These are phyloP conservation scores for Rhombomys opimus DNA, from an alignment of 2,113 vertebrate species.

Conservation along the genomic window DNA sequence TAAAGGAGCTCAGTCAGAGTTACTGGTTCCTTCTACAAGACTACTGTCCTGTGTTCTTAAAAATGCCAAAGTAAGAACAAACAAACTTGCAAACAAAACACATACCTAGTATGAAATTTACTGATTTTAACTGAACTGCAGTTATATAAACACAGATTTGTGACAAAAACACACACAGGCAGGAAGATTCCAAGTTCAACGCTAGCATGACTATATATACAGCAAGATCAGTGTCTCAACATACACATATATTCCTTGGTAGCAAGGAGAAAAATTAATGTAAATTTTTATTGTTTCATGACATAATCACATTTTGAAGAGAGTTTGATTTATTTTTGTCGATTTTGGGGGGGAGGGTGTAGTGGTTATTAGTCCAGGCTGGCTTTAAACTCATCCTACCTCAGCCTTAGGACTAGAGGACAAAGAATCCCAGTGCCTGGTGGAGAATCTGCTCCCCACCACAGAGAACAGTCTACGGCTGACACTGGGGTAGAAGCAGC, in stretches of 20 bases:
- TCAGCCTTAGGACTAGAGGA: background rate
- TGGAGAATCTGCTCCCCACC: background rate
- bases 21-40: background rate
- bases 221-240: background rate
- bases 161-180: background rate
- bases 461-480: background rate
- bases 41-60: background rate
- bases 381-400: background rate
- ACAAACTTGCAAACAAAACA: background rate
- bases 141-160: background rate
- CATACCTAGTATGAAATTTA: background rate
- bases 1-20: background rate
- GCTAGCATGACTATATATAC: background rate
- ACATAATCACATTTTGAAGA: background rate
- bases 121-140: background rate
- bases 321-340: background rate
- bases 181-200: background rate
- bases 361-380: background rate
- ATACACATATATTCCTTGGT: background rate
- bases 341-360: background rate
- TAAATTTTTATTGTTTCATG: background rate
- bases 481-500: background rate
- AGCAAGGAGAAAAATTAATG: background rate
- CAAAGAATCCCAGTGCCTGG: background rate
- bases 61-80: background rate